These are phyloP conservation scores for Aradus depressus DNA, from an alignment of 2,888 invertebrate genomes.

Conservation along the genomic window DNA sequence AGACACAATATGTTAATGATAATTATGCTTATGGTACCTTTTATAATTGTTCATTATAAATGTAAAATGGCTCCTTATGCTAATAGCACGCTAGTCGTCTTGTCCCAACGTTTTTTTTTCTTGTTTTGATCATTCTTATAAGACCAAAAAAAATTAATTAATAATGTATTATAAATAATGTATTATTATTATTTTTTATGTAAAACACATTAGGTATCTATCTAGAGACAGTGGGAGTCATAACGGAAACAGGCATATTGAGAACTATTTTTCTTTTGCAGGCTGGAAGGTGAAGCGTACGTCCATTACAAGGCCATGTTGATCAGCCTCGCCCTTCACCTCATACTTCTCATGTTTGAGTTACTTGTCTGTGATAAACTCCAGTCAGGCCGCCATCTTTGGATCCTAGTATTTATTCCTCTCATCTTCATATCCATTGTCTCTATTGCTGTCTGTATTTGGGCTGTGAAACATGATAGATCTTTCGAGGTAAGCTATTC, in stretches of 20 bases:
- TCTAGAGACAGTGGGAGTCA: no score
- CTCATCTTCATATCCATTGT: constrained; percentile 92
- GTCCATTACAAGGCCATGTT: constrained; percentile 98
- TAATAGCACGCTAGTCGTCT: no score
- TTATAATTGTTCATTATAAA: no score
- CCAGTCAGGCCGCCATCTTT: constrained; percentile 69
- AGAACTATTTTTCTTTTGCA: constrained; percentile 35
- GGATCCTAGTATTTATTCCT: constrained; percentile 90
- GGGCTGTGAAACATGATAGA: constrained; percentile 97
- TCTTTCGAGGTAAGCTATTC: constrained; percentile 70
- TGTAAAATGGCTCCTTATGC: no score
- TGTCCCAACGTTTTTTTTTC: no score
- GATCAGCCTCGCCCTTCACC: constrained; percentile 85
- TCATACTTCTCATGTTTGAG: constrained; percentile 93
- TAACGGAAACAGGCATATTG: not conserved
- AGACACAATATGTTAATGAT: no score
- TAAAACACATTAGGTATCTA: no score
- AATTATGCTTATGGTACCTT: no score
- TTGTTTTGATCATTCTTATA: no score
- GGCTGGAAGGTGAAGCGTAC: constrained; percentile 90
- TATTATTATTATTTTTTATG: no score
- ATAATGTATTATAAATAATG: no score
- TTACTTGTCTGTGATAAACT: constrained; percentile 90
- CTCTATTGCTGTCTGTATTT: constrained; percentile 92
- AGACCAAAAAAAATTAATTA: no score